Evolutionary conservation across 2,113 vertebrate species (phyloP).

Genomic region (Apteryx mantelli): DNA sequence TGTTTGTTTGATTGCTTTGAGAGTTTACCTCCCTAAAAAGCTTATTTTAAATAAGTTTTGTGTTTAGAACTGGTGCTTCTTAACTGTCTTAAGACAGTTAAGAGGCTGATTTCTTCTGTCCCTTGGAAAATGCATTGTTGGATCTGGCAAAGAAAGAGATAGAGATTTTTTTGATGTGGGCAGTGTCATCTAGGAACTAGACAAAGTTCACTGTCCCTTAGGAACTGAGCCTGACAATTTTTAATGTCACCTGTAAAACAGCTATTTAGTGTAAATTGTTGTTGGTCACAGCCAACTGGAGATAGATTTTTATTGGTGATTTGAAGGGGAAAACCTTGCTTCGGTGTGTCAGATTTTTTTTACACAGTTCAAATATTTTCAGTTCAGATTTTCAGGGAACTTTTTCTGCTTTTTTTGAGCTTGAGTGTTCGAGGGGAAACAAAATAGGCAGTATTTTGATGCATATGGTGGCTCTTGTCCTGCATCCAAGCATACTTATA

Average conservation of each 20-base stretch:
- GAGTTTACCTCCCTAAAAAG: constrained; percentile 9
- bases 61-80: not conserved
- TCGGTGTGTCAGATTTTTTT: not conserved
- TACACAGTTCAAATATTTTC: not conserved
- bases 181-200: not conserved
- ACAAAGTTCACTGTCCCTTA: not conserved
- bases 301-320: not conserved
- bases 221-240: not conserved
- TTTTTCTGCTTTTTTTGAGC: not conserved
- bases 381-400: not conserved
- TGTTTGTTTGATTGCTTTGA: constrained; percentile 38
- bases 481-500: not conserved
- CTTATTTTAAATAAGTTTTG: not conserved
- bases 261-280: not conserved
- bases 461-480: not conserved
- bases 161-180: not conserved
- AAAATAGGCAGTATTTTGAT: not conserved
- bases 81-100: not conserved
- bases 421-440: not conserved
- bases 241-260: not conserved
- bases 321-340: not conserved
- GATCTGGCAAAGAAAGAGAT: not conserved
- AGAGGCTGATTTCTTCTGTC: not conserved
- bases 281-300: not conserved
- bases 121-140: not conserved